Evolutionary conservation across 2,888 invertebrate genomes (phyloP).

Genomic region (Polymixis flavicincta): DNA sequence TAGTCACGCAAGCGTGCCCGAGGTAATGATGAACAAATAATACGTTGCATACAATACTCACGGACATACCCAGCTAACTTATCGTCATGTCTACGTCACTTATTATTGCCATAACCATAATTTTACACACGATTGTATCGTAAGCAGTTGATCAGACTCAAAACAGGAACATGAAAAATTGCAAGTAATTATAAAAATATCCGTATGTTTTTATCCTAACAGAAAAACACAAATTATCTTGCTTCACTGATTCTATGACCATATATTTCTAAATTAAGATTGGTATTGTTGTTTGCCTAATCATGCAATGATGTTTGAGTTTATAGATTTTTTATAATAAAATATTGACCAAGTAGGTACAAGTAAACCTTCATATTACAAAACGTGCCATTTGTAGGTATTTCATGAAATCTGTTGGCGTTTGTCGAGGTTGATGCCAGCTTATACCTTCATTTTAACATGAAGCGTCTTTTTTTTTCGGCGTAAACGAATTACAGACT

Average conservation of each 20-base stretch:
- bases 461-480: background rate
- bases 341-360: slow-evolving; percentile 9
- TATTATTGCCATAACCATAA: slow-evolving; percentile 29
- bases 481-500: background rate
- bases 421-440: background rate
- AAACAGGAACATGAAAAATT: slow-evolving; percentile 7
- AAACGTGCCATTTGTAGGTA: background rate
- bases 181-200: background rate
- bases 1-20: slow-evolving; percentile 57
- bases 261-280: background rate
- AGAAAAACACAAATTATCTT: slow-evolving; percentile 6
- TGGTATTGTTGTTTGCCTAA: background rate
- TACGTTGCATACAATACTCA: slow-evolving; percentile 54
- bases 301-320: background rate
- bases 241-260: background rate
- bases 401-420: background rate
- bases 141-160: slow-evolving; percentile 12
- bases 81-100: slow-evolving; percentile 40
- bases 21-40: slow-evolving; percentile 63
- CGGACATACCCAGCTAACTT: slow-evolving; percentile 28
- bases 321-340: background rate
- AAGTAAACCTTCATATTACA: background rate
- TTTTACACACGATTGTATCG: slow-evolving; percentile 17
- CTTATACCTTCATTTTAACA: background rate
- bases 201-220: background rate